Base-by-base conservation (phyloP, 2,113 vertebrate genomes). In the Lepus europaeus region DNA sequence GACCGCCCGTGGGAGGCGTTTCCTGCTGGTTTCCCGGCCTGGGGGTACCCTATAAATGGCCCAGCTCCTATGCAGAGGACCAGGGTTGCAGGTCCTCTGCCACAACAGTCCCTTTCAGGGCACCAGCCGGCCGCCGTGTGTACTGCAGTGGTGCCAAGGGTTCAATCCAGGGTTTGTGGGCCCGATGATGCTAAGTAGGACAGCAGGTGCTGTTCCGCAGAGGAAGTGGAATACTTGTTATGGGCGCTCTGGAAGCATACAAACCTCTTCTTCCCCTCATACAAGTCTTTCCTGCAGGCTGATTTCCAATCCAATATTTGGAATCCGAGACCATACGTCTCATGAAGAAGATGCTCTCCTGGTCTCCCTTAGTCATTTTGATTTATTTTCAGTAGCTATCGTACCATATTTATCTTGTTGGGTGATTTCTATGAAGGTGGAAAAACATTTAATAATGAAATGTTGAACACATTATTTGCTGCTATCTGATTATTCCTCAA, bases 21-120 rank as follows among this genome's bases (percentile, higher is more conserved):
- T 80, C 31, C 31, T 17, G 6, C 59, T 1, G 17, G 33, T 3
- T 27, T 36, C 20, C 49, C 0, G 0, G 17, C 1, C 0, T 6
- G 1, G 22, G 8, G 6, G 10, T 6, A 20, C 22, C 0, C 2
- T 70, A 1, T 19, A 61, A 79, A 61, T 9, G 9, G 70, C 14
- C 1, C 9, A 1, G 53, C 25, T 83, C 31, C 70, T 31, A 2
- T 0, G 0, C 0, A 0, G 16, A 3, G 0, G 33, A 5, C 19
- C 3, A 20, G 2, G 45, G 2, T 61, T 72, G 36, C 33, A 20
- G 3, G 33, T 11, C 4, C 11, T 7, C 16, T 12, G n/a, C 11
- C 9, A 11, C 1, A 51, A 13, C 56, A 22, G 22, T 36, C 1
- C 22, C 2, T 59, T 59, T 7, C 39, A 31, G 16, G 19, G 14